phyloP scores from a whole-genome alignment of 2,113 vertebrate species.

The Leptobrachium leishanense region DNA sequence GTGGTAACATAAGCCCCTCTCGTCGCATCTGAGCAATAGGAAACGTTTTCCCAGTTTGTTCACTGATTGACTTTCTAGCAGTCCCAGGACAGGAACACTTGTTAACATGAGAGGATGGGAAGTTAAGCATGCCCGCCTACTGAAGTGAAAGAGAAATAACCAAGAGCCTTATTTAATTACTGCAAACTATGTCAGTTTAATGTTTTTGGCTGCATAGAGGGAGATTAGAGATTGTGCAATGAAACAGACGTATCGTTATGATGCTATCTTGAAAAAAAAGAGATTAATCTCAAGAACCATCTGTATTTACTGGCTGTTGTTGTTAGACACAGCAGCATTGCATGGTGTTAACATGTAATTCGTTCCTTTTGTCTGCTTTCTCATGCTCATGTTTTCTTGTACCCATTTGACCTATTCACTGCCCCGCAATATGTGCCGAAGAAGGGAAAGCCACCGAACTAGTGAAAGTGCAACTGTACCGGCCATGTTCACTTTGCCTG shows the following conservation, averaged over 20 bases:
- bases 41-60: slow-evolving; percentile 32
- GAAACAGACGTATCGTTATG: slow-evolving; percentile 33
- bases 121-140: not conserved
- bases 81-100: slow-evolving; percentile 20
- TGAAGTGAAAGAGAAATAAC: slow-evolving; percentile 38
- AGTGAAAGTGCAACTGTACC: too few relatives aligned
- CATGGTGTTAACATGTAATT: too few relatives aligned
- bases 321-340: not conserved
- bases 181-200: not conserved
- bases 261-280: slow-evolving; percentile 37
- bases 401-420: too few relatives aligned
- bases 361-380: too few relatives aligned
- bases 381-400: too few relatives aligned
- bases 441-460: too few relatives aligned
- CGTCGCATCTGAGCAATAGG: slow-evolving; percentile 19
- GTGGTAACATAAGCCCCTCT: slow-evolving; percentile 26
- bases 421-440: too few relatives aligned
- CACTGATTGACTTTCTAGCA: slow-evolving; percentile 21
- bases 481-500: too few relatives aligned
- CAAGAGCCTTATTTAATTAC: not conserved
- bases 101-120: slow-evolving; percentile 34
- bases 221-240: slow-evolving; percentile 38
- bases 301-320: slow-evolving; percentile 30
- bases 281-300: slow-evolving; percentile 14
- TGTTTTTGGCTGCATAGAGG: not conserved